These are phyloP conservation scores for Rhabdomys dilectus DNA, from an alignment of 2,113 vertebrate genomes.

Conservation along the genomic window DNA sequence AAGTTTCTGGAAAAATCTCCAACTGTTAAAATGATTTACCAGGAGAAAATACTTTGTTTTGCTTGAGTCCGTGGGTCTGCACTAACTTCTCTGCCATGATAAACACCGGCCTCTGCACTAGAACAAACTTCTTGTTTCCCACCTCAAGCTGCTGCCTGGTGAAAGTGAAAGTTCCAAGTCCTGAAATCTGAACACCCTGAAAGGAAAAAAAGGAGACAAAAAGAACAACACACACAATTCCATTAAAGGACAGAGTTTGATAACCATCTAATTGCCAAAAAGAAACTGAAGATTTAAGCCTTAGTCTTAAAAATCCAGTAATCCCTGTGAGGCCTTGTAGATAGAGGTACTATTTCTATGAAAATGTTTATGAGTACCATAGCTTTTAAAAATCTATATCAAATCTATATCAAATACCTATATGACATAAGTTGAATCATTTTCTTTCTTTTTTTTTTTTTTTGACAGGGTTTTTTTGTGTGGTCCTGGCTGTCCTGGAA, in stretches of 20 bases:
- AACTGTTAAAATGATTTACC: slow-evolving; percentile 82
- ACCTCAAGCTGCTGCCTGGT: slow-evolving; percentile 86
- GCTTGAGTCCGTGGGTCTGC: slow-evolving; percentile 86
- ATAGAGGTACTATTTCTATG: background rate
- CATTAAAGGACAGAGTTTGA: slow-evolving; percentile 17
- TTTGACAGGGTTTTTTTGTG: too few relatives aligned
- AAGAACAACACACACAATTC: background rate
- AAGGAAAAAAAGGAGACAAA: slow-evolving; percentile 44
- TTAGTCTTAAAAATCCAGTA: slow-evolving; percentile 4
- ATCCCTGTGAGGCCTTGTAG: background rate
- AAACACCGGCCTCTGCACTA: slow-evolving; percentile 87
- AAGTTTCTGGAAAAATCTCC: background rate
- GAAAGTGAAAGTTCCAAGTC: slow-evolving; percentile 91
- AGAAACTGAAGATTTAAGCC: background rate
- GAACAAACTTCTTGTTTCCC: slow-evolving; percentile 83
- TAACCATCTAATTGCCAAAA: background rate
- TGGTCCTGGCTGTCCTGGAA: too few relatives aligned
- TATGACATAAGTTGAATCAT: slow-evolving; percentile 27
- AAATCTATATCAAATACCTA: background rate
- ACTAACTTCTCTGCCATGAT: slow-evolving; percentile 88
- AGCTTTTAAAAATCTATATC: background rate
- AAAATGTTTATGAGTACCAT: background rate
- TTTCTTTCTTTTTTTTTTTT: background rate
- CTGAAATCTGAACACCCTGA: slow-evolving; percentile 89
- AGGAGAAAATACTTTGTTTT: slow-evolving; percentile 84